These are phyloP conservation scores for Megastigmus dorsalis DNA, from an alignment of 2,888 invertebrate genomes.

Conservation along the genomic window DNA sequence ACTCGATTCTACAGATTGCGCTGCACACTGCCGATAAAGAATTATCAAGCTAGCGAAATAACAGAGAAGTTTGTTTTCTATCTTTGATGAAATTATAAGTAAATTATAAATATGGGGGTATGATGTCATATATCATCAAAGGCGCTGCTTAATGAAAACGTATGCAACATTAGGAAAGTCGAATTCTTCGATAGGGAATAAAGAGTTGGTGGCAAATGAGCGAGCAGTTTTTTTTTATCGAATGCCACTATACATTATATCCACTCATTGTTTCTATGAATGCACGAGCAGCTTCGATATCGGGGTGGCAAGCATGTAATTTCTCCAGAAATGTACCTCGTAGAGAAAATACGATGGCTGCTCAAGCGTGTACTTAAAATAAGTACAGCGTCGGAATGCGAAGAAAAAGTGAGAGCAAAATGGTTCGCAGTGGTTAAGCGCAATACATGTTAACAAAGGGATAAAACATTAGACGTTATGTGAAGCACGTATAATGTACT, in stretches of 20 bases:
- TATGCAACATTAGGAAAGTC: not conserved
- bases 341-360: slow-evolving; percentile 14
- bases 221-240: slow-evolving; percentile 14
- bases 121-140: too few relatives aligned
- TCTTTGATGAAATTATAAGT: not conserved
- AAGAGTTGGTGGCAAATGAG: not conserved
- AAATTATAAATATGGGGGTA: not conserved
- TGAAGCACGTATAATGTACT: not conserved
- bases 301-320: slow-evolving; percentile 3
- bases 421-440: not conserved
- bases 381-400: slow-evolving; percentile 1
- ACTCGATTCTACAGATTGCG: too few relatives aligned
- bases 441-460: not conserved
- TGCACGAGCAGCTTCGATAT: not conserved
- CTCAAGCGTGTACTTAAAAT: slow-evolving; percentile 31
- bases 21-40: too few relatives aligned
- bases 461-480: not conserved
- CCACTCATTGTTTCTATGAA: slow-evolving; percentile 19
- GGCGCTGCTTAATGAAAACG: too few relatives aligned
- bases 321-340: slow-evolving; percentile 3
- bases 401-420: not conserved
- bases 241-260: not conserved
- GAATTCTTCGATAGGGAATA: not conserved
- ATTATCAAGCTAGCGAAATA: too few relatives aligned
- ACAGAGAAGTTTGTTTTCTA: not conserved